These are phyloP conservation scores for Thelaira solivaga DNA, from an alignment of 2,888 invertebrate genomes.

Conservation along the genomic window DNA sequence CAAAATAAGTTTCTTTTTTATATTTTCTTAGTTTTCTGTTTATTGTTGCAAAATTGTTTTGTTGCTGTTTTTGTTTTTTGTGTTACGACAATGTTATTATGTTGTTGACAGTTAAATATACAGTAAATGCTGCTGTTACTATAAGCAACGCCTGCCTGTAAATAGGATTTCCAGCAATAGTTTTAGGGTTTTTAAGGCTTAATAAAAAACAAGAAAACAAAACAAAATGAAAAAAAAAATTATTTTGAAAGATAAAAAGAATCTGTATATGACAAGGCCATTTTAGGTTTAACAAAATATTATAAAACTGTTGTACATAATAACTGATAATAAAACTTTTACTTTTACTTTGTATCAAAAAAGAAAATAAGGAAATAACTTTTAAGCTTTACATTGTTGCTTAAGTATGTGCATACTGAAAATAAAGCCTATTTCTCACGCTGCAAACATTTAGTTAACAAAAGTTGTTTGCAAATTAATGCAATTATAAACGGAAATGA, in stretches of 20 bases:
- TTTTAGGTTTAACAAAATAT: slow-evolving; percentile 28
- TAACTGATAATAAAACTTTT: slow-evolving; percentile 48
- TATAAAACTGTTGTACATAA: slow-evolving; percentile 16
- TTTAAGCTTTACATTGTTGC: too few relatives aligned
- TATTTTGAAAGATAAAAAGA: slow-evolving; percentile 12
- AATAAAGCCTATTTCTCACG: too few relatives aligned
- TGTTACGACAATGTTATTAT: slow-evolving; percentile 53
- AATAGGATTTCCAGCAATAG: slow-evolving; percentile 38
- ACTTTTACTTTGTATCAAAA: slow-evolving; percentile 22
- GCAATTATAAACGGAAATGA: too few relatives aligned
- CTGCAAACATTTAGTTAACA: too few relatives aligned
- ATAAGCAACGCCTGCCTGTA: slow-evolving; percentile 19
- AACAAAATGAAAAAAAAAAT: background rate
- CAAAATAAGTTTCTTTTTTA: slow-evolving; percentile 35
- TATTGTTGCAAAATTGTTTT: slow-evolving; percentile 5
- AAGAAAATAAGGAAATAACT: background rate
- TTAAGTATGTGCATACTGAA: too few relatives aligned
- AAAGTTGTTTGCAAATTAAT: too few relatives aligned
- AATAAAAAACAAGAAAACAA: slow-evolving; percentile 13
- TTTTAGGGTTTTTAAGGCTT: slow-evolving; percentile 38
- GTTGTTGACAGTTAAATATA: slow-evolving; percentile 53
- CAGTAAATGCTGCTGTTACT: slow-evolving; percentile 43
- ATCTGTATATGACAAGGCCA: slow-evolving; percentile 38
- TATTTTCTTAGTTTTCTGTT: background rate
- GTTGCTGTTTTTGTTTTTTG: slow-evolving; percentile 11